Evolutionary conservation across 2,888 invertebrate genomes (phyloP), one percentile per base, ranked within the genome.

Genomic region (Morinoia aosen): DNA sequence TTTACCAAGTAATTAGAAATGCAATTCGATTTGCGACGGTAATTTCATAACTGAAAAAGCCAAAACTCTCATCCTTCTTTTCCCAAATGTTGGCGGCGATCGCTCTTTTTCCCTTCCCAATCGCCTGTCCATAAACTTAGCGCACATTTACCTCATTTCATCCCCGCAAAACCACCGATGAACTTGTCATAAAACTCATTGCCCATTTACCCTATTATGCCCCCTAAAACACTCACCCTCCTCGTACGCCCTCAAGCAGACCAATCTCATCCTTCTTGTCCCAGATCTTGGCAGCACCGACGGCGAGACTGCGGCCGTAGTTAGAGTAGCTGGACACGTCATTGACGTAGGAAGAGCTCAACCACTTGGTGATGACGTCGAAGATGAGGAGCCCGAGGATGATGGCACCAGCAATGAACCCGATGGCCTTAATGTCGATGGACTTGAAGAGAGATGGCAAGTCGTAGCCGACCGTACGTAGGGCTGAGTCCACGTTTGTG

Each of bases 221-320:
- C 0, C 2, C 76, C 2, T 2, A 33, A 57, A 33, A 64, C 14
- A 88, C 96, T 96, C 58, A 96, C 96, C 96, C 95, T 88, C 96
- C 96, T 39, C 96, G 95, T 25, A 96, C 94, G 58, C 91, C 88
- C 14, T 95, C 58, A 39, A 95, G 95, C 5, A 96, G 48, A 14
- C 96, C 96, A 40, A 95, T 93, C 58, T 96, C 40, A 8, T 95
- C 96, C 91, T 95, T 95, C 95, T 96, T 95, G 94, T 96, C 96
- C 96, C 96, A 96, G 40, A 96, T 58, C 58, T 95, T 96, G 58
- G 96, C 96, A 0, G 96, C 96, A 16, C 88, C 95, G 91, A 93
- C 90, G n/a, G 95, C 96, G n/a, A 96, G 96, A 76, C 96, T 96
- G 56, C 96, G 91, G 58, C 96, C 96, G 95, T 96, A 96, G 91